These are phyloP conservation scores for Myiozetetes cayanensis DNA, from an alignment of 2,113 vertebrate genomes.

Conservation along the genomic window DNA sequence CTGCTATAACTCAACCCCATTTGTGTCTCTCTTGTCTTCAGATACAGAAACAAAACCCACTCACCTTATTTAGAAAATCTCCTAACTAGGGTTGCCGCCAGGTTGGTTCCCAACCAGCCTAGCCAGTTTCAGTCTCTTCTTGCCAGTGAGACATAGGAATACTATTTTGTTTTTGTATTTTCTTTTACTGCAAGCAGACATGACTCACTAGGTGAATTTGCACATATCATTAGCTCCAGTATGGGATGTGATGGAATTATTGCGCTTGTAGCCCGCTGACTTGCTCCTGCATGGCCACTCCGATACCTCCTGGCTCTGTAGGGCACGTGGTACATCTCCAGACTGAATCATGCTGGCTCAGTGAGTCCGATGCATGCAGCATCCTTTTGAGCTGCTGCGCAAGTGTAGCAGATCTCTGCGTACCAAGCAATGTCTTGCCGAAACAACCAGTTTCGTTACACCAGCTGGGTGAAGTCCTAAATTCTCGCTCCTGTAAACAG, in stretches of 20 bases:
- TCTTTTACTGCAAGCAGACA: background rate
- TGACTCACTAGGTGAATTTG: conserved; percentile 28
- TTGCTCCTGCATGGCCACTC: background rate
- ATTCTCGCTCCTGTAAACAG: background rate
- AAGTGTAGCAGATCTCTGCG: background rate
- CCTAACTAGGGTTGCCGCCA: background rate
- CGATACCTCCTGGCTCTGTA: background rate
- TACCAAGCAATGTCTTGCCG: background rate
- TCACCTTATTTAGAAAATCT: background rate
- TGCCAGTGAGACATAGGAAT: conserved; percentile 16
- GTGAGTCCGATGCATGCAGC: background rate
- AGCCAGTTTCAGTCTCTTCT: conserved; percentile 25
- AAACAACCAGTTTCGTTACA: background rate
- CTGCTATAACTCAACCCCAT: background rate
- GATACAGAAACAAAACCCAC: background rate
- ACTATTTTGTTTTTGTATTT: background rate
- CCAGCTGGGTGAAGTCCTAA: background rate
- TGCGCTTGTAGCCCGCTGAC: background rate
- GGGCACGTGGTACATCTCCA: background rate
- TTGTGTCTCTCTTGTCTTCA: background rate
- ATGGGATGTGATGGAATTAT: background rate
- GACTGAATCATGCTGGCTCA: background rate
- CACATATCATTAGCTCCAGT: background rate
- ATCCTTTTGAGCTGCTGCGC: background rate
- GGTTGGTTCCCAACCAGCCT: conserved; percentile 40